phyloP scores from a whole-genome alignment of 2,797 vertebrate species.

The Myotis daubentonii region DNA sequence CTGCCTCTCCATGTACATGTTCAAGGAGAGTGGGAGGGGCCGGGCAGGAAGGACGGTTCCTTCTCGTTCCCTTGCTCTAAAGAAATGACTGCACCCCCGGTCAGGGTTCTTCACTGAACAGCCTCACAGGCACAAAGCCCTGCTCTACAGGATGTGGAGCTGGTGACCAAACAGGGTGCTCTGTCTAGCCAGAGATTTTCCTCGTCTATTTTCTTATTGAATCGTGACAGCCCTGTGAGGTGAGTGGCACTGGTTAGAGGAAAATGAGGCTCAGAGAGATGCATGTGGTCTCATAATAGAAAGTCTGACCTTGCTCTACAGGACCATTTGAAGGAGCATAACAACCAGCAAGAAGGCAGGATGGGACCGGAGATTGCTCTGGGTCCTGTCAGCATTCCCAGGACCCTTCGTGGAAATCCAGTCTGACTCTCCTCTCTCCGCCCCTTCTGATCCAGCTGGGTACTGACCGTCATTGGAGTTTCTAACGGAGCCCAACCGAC shows the following conservation, averaged over 20 bases:
- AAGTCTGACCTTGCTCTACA: background rate
- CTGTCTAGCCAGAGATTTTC: background rate
- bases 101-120: conserved; percentile 9
- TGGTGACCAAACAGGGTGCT: background rate
- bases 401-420: background rate
- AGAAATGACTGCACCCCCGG: background rate
- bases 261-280: background rate
- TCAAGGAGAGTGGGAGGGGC: background rate
- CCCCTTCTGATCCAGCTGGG: background rate
- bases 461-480: background rate
- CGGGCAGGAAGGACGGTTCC: fast-evolving
- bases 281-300: background rate
- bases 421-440: background rate
- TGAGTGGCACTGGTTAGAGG: background rate
- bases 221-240: background rate
- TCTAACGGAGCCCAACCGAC: background rate
- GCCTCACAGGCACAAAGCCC: background rate
- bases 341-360: background rate
- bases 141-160: background rate
- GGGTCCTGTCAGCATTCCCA: background rate
- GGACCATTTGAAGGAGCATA: background rate
- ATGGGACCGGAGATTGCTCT: background rate
- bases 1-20: background rate
- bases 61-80: background rate
- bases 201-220: background rate